Evolutionary conservation across 2,797 vertebrate genomes (phyloP).

Genomic region (Garrulus glandarius): DNA sequence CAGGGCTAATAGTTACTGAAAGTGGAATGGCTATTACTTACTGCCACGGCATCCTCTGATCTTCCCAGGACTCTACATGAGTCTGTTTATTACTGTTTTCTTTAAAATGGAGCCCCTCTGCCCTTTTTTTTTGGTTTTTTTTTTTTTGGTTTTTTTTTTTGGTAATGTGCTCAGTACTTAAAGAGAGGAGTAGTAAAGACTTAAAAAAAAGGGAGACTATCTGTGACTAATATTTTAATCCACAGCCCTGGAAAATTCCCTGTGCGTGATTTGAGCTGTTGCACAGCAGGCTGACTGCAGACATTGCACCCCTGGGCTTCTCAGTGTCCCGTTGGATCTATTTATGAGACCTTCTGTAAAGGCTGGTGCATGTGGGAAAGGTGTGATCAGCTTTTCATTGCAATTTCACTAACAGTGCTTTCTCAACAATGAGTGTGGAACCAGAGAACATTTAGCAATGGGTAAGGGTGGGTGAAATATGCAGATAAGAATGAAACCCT

Average conservation of each 20-base stretch:
- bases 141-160: not conserved
- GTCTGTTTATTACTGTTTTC: constrained; percentile 12
- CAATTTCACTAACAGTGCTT: not conserved
- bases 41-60: constrained; percentile 3
- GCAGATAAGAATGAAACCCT: not conserved
- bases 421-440: not conserved
- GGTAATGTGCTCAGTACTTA: not conserved
- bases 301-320: not conserved
- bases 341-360: not conserved
- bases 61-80: not conserved
- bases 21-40: constrained; percentile 3
- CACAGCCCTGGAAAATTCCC: not conserved
- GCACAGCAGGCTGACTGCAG: not conserved
- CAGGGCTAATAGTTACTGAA: not conserved
- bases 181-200: not conserved
- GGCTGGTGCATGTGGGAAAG: not conserved
- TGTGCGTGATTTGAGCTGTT: not conserved
- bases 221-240: not conserved
- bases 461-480: not conserved
- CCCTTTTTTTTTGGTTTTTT: not conserved
- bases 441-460: not conserved
- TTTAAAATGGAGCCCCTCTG: not conserved
- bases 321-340: not conserved
- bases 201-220: not conserved
- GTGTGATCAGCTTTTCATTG: not conserved